A percentile compares a stretch with the other conserved stretches of the same genome.
Conservation (phyloP, 2,113 vertebrate species). For the Notothenia coriiceps region DNA sequence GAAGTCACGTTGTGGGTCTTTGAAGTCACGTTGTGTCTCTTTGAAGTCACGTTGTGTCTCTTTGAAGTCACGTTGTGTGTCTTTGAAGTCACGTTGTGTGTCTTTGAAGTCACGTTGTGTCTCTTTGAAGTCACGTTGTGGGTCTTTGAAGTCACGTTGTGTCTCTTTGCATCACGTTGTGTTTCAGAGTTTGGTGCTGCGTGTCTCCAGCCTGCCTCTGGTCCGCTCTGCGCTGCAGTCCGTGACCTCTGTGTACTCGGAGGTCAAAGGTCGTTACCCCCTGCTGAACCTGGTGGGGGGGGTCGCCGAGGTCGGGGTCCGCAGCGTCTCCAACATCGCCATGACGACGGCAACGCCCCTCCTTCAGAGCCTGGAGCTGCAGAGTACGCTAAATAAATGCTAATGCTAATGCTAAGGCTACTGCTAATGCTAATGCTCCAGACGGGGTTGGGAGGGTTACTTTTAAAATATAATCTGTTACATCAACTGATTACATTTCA, state of each 20-base stretch:
- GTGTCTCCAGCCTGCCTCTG: constrained; percentile 75
- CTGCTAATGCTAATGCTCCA: neutral
- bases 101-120: neutral
- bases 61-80: no score
- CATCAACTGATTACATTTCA: no score
- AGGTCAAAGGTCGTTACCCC: constrained; percentile 74
- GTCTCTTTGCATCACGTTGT: neutral
- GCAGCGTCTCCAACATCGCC: constrained; percentile 59
- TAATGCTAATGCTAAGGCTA: neutral
- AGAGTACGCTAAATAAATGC: constrained; percentile 69
- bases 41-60: no score
- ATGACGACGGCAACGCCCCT: constrained; percentile 70
- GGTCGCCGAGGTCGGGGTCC: constrained; percentile 70
- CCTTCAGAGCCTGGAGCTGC: constrained; percentile 76
- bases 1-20: no score
- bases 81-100: no score
- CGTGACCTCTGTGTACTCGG: constrained; percentile 54
- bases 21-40: no score
- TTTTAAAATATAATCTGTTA: no score
- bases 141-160: neutral
- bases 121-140: no score
- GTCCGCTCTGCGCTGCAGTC: constrained; percentile 72
- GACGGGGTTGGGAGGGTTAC: no score
- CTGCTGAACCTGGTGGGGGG: constrained; percentile 76
- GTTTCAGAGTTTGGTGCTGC: constrained; percentile 61